phyloP scores from a whole-genome alignment of 1,140 invertebrate species.

The Drepana arcuata region DNA sequence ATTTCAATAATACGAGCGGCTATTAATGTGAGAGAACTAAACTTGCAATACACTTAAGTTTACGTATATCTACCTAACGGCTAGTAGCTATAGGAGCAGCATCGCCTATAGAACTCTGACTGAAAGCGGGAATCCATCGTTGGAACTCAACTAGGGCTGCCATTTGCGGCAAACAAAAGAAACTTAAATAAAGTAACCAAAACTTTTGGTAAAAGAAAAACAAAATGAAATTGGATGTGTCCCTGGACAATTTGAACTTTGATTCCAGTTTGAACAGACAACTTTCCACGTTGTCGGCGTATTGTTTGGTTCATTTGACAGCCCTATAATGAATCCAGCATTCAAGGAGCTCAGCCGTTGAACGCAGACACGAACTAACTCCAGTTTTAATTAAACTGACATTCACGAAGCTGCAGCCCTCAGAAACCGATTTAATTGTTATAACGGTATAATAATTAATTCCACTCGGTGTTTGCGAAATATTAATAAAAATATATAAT shows the following conservation, averaged over 20 bases:
- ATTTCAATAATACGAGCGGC: conserved; percentile 2
- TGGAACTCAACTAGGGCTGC: conserved; percentile 1
- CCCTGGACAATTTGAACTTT: conserved; percentile 8
- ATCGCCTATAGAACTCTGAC: no score
- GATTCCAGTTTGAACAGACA: no score
- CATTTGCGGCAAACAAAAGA: background rate
- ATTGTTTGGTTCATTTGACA: conserved; percentile 4
- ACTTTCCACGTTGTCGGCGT: no score
- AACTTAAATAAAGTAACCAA: conserved; percentile 2
- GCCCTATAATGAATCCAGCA: conserved; percentile 3
- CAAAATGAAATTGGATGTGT: conserved; percentile 7
- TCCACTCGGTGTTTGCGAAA: no score
- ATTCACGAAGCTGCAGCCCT: conserved; percentile 7
- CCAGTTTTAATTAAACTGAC: conserved; percentile 35
- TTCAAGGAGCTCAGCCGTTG: conserved; percentile 10
- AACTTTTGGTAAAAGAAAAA: conserved; percentile 1
- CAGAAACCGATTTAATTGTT: conserved; percentile 11
- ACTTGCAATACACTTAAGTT: background rate
- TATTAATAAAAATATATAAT: no score
- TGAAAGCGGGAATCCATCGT: background rate
- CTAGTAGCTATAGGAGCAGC: no score
- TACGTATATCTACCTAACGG: no score
- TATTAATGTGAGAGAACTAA: background rate
- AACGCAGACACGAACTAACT: conserved; percentile 17
- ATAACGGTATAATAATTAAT: no score